Evolutionary conservation across 2,888 invertebrate species (phyloP), one percentile per base, ranked within the genome.

Genomic region (Andrena haemorrhoa): DNA sequence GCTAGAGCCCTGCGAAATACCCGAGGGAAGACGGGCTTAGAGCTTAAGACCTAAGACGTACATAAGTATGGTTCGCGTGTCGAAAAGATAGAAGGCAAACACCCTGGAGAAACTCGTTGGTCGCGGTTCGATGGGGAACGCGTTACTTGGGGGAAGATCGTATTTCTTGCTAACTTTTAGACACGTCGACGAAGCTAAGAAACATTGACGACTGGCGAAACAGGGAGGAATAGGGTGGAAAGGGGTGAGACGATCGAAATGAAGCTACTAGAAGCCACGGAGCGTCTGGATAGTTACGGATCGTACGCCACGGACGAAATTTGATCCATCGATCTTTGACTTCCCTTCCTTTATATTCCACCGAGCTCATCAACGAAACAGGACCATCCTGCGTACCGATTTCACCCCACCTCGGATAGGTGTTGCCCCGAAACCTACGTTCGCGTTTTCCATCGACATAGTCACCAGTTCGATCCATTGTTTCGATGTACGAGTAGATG

Each of bases 81-180:
- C 70, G 26, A 20, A 26, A 65, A 72, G 72, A 41, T 68, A 72
- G 63, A 26, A 66, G 49, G 47, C 31, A 16, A 79, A 79, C 66
- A 66, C 65, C 41, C 8, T 2, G 5, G 16, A n/a, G 23, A 31
- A 49, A 73, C 16, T 16, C 41, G 10, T 47, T 73, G 33, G 23
- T 31, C 23, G 23, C 35, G 47, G 5, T 31, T 33, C 51, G 23
- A 56, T 3, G 10, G 23, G 10, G 23, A 56, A 26, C 51, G 26
- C 7, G 51, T 41, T 16, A 41, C 41, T 16, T 16, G 41, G 41
- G 41, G 26, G n/a, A 5, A 56, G 58, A 53, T 10, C 6, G 65
- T 76, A 69, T 68, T 58, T 58, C 49, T 82, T 64, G 26, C 65
- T 75, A 60, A 53, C 82, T 82, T 82, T 82, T 51, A 10, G 73